These are phyloP conservation scores for Brachionus sp. DNA, from an alignment of 1,140 invertebrate genomes.

Conservation along the genomic window DNA sequence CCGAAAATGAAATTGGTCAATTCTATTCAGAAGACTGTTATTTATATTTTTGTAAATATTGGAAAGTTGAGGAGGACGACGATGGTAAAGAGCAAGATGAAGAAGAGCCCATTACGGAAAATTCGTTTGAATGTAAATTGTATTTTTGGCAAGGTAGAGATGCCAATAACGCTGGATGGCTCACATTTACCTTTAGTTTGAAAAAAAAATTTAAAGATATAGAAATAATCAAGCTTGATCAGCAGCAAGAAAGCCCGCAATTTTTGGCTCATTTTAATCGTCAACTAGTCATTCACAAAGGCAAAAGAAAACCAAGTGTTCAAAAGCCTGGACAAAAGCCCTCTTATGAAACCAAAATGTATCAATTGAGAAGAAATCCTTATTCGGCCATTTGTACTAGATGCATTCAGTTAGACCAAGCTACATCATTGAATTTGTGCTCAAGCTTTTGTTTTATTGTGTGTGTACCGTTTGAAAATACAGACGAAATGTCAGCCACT, in stretches of 20 bases:
- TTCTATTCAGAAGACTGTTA: constrained; percentile 96
- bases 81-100: constrained; percentile 60
- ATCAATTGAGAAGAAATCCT: constrained; percentile 83
- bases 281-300: constrained; percentile 87
- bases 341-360: constrained; percentile 76
- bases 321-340: constrained; percentile 59
- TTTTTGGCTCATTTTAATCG: constrained; percentile 96
- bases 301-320: constrained; percentile 64
- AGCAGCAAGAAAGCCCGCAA: constrained; percentile 96
- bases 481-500: constrained; percentile 47
- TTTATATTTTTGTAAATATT: constrained; percentile 91
- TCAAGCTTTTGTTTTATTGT: constrained; percentile 57
- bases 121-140: constrained; percentile 90
- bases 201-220: constrained; percentile 46
- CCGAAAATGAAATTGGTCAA: constrained; percentile 83
- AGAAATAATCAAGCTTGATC: constrained; percentile 46
- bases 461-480: constrained; percentile 42
- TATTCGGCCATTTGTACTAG: constrained; percentile 87
- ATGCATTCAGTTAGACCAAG: constrained; percentile 70
- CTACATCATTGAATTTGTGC: constrained; percentile 54
- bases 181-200: constrained; percentile 92
- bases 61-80: constrained; percentile 52
- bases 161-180: constrained; percentile 97
- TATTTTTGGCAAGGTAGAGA: constrained; percentile 99
- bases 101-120: constrained; percentile 67